Percentiles rank a stretch among this genome's conserved stretches.
phyloP scores from a whole-genome alignment of 1,140 invertebrate species.

The Pteromalus puparum region DNA sequence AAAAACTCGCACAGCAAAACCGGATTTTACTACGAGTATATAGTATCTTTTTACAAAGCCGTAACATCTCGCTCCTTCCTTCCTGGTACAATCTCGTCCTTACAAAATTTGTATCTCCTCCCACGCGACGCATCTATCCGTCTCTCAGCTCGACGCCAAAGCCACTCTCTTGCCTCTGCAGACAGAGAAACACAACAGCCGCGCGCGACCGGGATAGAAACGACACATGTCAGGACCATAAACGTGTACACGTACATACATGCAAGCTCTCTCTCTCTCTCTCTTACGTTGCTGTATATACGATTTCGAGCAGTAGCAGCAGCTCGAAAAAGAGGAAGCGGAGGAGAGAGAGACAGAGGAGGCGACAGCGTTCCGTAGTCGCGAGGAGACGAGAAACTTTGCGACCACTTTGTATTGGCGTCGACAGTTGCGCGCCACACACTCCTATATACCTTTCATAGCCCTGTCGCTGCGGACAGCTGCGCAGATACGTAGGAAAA shows the following conservation, averaged over 20 bases:
- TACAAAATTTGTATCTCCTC: not conserved
- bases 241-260: slow-evolving; percentile 10
- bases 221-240: slow-evolving; percentile 43
- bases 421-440: slow-evolving; percentile 24
- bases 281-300: not conserved
- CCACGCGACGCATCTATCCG: not conserved
- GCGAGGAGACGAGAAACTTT: slow-evolving; percentile 25
- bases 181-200: not conserved
- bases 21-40: too few species aligned
- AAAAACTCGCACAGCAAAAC: too few species aligned
- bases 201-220: not conserved
- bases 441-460: slow-evolving; percentile 8
- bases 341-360: not conserved
- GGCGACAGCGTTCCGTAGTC: not conserved
- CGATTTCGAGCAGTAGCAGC: not conserved
- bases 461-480: not conserved
- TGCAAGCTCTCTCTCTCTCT: too few species aligned
- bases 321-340: slow-evolving; percentile 24
- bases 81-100: not conserved
- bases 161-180: not conserved
- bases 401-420: slow-evolving; percentile 38
- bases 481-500: not conserved
- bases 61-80: not conserved
- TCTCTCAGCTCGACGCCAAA: not conserved
- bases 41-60: not conserved